These are phyloP conservation scores for Gonioctena quinquepunctata DNA, from an alignment of 1,140 invertebrate genomes.

Conservation along the genomic window DNA sequence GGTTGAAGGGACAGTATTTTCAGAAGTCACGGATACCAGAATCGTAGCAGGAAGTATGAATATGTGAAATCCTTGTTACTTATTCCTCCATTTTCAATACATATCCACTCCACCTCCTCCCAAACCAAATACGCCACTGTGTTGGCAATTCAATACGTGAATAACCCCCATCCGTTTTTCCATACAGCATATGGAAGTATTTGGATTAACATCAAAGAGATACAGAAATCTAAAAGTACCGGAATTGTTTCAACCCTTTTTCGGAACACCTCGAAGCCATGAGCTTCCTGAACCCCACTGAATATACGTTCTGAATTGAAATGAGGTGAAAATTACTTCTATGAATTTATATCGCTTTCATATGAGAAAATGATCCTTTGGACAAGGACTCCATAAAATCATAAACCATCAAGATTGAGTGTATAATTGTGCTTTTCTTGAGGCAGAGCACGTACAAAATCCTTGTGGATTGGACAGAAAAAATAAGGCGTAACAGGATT, in stretches of 20 bases:
- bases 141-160: too few relatives aligned
- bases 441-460: neutral
- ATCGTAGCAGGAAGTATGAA: too few relatives aligned
- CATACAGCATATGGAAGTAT: too few relatives aligned
- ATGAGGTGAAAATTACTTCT: neutral
- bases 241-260: neutral
- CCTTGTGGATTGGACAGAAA: neutral
- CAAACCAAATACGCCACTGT: too few relatives aligned
- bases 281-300: too few relatives aligned
- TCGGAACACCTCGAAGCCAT: neutral
- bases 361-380: neutral
- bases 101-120: too few relatives aligned
- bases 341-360: slow-evolving; percentile 1
- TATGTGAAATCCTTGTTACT: too few relatives aligned
- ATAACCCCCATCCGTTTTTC: too few relatives aligned
- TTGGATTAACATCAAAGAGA: neutral
- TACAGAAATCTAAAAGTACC: neutral
- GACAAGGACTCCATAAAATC: neutral
- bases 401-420: neutral
- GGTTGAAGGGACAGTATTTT: too few relatives aligned
- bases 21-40: too few relatives aligned
- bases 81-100: too few relatives aligned
- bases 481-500: neutral
- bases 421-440: neutral
- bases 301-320: neutral